phyloP scores from a whole-genome alignment of 2,888 invertebrate genomes.

The Atethmia centrago region DNA sequence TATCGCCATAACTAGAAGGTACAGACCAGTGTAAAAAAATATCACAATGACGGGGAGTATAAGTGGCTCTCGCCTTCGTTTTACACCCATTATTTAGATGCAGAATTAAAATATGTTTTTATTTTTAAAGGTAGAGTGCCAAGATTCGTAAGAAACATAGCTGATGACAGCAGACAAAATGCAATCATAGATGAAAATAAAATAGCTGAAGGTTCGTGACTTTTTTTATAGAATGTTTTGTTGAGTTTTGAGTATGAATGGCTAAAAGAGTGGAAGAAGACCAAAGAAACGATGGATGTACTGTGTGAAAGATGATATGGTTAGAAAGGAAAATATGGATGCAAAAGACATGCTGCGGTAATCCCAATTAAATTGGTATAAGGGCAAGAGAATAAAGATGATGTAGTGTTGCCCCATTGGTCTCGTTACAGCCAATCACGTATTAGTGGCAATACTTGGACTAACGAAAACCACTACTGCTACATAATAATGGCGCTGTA shows the following conservation, averaged over 20 bases:
- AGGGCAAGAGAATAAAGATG: no score
- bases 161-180: neutral
- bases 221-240: neutral
- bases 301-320: neutral
- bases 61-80: neutral
- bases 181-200: accelerated
- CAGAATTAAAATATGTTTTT: constrained; percentile 36
- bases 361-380: neutral
- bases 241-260: neutral
- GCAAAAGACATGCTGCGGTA: neutral
- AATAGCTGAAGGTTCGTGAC: constrained; percentile 6
- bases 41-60: no score
- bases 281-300: neutral
- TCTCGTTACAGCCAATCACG: no score
- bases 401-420: neutral
- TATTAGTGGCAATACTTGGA: no score
- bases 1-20: neutral
- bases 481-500: neutral
- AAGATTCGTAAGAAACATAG: neutral
- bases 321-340: neutral
- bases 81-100: neutral
- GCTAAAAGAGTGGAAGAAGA: neutral
- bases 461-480: neutral
- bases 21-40: neutral
- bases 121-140: constrained; percentile 45